phyloP scores from a whole-genome alignment of 2,888 invertebrate genomes.

The Apocheima hispidaria region DNA sequence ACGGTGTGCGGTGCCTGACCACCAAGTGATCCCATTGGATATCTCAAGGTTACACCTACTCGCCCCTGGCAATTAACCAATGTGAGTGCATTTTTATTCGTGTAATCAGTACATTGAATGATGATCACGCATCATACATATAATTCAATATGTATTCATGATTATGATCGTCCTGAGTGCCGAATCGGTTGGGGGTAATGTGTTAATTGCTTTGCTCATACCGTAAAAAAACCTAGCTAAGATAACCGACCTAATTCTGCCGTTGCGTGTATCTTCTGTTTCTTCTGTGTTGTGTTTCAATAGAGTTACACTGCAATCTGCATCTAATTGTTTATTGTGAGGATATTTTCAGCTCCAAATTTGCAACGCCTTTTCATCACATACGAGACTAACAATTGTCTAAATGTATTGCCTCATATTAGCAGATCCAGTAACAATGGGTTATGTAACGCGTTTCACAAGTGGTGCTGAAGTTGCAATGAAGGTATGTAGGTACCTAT shows the following conservation, averaged over 20 bases:
- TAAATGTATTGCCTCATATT: constrained; percentile 22
- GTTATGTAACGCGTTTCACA: constrained; percentile 21
- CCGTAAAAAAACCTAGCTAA: not conserved
- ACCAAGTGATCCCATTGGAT: too few relatives aligned
- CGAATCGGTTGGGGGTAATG: too few relatives aligned
- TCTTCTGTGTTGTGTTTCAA: not conserved
- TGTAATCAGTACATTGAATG: too few relatives aligned
- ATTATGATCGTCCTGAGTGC: too few relatives aligned
- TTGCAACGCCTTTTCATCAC: constrained; percentile 29
- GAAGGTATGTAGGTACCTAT: constrained; percentile 12
- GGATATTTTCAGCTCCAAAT: constrained; percentile 15
- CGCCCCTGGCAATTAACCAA: too few relatives aligned
- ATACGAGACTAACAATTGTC: constrained; percentile 22
- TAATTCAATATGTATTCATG: too few relatives aligned
- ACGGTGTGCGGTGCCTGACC: too few relatives aligned
- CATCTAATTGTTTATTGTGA: constrained; percentile 16
- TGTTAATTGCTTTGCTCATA: too few relatives aligned
- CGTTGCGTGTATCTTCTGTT: constrained; percentile 1
- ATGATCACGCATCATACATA: too few relatives aligned
- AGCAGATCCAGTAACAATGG: constrained; percentile 30
- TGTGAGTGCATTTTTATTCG: too few relatives aligned
- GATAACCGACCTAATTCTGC: not conserved
- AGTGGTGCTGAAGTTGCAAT: constrained; percentile 25
- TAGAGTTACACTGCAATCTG: not conserved
- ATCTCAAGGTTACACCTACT: too few relatives aligned